These are phyloP conservation scores for Labia minor DNA, from an alignment of 2,888 invertebrate genomes.

Conservation along the genomic window DNA sequence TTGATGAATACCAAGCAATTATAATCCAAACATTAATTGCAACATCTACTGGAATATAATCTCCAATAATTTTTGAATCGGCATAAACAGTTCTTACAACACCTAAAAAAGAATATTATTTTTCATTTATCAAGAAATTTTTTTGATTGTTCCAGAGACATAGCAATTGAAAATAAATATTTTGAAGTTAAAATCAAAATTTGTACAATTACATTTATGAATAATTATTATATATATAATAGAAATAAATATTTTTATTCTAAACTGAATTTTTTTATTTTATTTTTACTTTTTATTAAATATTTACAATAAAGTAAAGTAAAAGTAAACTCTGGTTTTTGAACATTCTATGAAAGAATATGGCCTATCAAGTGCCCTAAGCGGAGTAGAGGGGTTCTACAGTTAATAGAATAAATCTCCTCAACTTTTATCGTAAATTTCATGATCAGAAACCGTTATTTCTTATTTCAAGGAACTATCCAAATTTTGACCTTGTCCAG, in stretches of 20 bases:
- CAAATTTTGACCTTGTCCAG: no score
- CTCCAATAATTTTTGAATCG: not conserved
- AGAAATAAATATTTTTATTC: not conserved
- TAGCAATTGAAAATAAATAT: not conserved
- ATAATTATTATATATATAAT: not conserved
- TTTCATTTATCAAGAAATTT: not conserved
- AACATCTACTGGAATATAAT: not conserved
- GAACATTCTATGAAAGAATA: no score
- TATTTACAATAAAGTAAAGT: no score
- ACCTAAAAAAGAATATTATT: not conserved
- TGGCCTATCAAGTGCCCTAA: no score
- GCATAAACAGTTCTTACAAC: not conserved
- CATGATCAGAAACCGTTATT: no score
- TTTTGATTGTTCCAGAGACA: not conserved
- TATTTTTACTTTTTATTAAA: not conserved
- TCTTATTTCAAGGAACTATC: no score
- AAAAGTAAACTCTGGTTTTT: no score
- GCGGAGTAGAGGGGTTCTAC: no score
- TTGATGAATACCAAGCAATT: not conserved
- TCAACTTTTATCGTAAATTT: no score
- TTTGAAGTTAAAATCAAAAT: no score
- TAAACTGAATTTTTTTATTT: not conserved
- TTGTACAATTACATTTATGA: not conserved
- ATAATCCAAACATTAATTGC: not conserved
- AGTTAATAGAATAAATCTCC: no score